Percentiles rank a stretch among this genome's conserved stretches.
phyloP scores from a whole-genome alignment of 2,113 vertebrate species.

The Zootoca vivipara region DNA sequence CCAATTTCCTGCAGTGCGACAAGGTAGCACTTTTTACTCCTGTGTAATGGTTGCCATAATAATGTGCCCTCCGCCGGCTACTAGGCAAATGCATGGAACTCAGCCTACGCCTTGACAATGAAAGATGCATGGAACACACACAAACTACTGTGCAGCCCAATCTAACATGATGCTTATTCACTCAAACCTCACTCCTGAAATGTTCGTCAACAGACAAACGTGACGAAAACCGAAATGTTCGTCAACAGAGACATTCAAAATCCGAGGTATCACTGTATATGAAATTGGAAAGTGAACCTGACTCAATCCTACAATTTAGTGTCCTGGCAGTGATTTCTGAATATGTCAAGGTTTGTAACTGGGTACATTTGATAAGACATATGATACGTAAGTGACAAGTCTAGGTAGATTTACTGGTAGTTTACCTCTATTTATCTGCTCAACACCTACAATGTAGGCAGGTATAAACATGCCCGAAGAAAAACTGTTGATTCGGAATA shows the following conservation, averaged over 20 bases:
- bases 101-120: neutral
- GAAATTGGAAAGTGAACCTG: neutral
- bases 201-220: no score
- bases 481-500: neutral
- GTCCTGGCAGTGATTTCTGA: neutral
- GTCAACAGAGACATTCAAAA: no score
- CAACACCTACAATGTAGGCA: neutral
- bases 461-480: slow-evolving; percentile 19
- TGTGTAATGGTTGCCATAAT: neutral
- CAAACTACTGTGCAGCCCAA: neutral
- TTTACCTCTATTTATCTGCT: neutral
- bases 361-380: neutral
- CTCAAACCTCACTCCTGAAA: neutral
- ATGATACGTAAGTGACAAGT: neutral
- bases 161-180: neutral
- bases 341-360: neutral
- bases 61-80: neutral
- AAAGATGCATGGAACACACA: neutral
- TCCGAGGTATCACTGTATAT: neutral
- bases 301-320: neutral
- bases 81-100: neutral
- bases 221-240: no score
- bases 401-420: neutral
- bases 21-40: neutral
- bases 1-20: slow-evolving; percentile 83